Conservation (phyloP, 1,140 invertebrate species). For the Sitobion miscanthi region DNA sequence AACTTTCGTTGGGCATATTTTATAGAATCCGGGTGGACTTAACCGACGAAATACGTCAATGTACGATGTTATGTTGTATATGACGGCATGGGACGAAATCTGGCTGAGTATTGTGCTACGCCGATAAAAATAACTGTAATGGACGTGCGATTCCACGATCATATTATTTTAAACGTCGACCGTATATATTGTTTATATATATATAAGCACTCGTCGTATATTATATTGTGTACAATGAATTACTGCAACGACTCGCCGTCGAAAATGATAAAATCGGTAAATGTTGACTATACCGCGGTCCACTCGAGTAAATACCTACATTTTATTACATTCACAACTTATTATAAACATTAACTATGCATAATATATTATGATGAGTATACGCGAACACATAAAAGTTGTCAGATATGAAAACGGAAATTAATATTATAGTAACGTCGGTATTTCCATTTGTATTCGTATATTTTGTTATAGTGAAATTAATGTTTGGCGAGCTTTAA, state of each 20-base stretch:
- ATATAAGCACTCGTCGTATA: too few relatives aligned
- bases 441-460: conserved; percentile 11
- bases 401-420: background rate
- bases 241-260: background rate
- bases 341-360: background rate
- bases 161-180: background rate
- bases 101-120: background rate
- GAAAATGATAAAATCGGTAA: background rate
- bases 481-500: conserved; percentile 10
- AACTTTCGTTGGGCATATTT: background rate
- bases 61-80: background rate
- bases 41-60: background rate
- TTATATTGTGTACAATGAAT: background rate
- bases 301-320: background rate
- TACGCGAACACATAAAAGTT: background rate
- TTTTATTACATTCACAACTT: background rate
- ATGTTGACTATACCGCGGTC: background rate
- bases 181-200: background rate
- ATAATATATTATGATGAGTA: background rate
- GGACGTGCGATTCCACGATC: background rate
- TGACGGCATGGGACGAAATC: background rate
- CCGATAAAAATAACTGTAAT: background rate
- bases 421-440: background rate
- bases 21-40: background rate
- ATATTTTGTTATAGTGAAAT: background rate